Base-by-base conservation (phyloP, 1,140 invertebrate species). In the Zaprionus inermis region DNA sequence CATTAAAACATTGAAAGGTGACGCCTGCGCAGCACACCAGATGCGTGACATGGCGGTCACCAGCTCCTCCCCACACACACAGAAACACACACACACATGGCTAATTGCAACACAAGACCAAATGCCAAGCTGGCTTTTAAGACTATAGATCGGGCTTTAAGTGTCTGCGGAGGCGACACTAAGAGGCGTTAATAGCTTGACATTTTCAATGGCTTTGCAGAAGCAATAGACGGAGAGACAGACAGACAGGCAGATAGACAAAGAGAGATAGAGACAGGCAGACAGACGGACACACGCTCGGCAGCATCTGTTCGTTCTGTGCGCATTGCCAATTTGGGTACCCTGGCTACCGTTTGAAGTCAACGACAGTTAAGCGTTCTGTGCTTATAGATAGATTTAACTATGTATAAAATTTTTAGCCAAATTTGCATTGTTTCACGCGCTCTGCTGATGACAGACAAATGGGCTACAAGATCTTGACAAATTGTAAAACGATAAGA, bases 141-240 rank as follows among this genome's bases (percentile, higher is more conserved):
- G 36, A 38, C 38, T 49, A 72, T 41, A 41, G 44, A 56, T 68
- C 46, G 57, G 46, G 66, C 51, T 54, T 72, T 60, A 76, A 90
- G 84, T 84, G 84, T 88, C 70, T 88, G 84, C 82, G 84, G 84
- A 88, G 84, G 84, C 84, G 84, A 84, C 80, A 78, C 84, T 84
- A 89, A 88, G 85, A 89, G 84, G 84, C 84, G 84, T 89, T 89
- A 89, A 89, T 89, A 63, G 80, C 72, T 89, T 89, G 81, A 90
- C 75, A 90, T 90, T 89, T 86, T 79, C 72, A 89, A 83, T 90
- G 85, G 69, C 67, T 81, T 57, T 65, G 54, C 70, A 70, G 55
- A 38, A 67, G 54, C 70, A 70, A 49, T 41, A 67, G 41, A 60
- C 59, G 44, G 63, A 64, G 60, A 10, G 59, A 57, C 5, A n/a